These are phyloP conservation scores for Gallinago stenura DNA, from an alignment of 2,797 vertebrate genomes.

Conservation along the genomic window DNA sequence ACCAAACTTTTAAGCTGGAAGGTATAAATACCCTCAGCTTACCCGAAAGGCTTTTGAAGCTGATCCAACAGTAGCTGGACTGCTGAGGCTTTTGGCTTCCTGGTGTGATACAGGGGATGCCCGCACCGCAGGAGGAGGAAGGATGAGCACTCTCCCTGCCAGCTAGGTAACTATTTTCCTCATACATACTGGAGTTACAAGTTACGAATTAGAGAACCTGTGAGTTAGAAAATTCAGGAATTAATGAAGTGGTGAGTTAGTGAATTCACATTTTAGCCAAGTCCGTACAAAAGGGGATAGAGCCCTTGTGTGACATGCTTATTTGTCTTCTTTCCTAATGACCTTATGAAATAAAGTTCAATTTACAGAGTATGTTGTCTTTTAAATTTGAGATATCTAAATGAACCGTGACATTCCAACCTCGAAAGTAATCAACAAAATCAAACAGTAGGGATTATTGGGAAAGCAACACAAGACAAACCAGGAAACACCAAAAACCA, in stretches of 20 bases:
- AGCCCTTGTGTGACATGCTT: background rate
- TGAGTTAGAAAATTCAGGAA: background rate
- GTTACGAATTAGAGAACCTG: background rate
- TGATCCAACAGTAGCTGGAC: background rate
- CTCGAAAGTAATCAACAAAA: background rate
- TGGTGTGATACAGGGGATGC: background rate
- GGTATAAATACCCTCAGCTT: background rate
- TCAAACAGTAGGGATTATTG: background rate
- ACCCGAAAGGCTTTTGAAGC: background rate
- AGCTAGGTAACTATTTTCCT: background rate
- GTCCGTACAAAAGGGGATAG: background rate
- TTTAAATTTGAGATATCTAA: background rate
- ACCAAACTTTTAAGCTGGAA: background rate
- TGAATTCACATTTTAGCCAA: background rate
- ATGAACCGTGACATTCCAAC: background rate
- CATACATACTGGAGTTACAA: rapidly evolving
- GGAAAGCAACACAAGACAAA: background rate
- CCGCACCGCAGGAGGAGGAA: rapidly evolving
- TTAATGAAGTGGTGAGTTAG: background rate
- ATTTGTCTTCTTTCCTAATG: background rate
- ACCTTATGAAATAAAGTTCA: background rate
- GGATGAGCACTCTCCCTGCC: background rate
- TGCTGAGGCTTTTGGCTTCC: background rate
- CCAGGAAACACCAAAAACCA: background rate
- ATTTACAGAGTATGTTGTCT: background rate